Evolutionary conservation across 2,888 invertebrate genomes (phyloP), one percentile per base, ranked within the genome.

Genomic region (Buathra laborator): DNA sequence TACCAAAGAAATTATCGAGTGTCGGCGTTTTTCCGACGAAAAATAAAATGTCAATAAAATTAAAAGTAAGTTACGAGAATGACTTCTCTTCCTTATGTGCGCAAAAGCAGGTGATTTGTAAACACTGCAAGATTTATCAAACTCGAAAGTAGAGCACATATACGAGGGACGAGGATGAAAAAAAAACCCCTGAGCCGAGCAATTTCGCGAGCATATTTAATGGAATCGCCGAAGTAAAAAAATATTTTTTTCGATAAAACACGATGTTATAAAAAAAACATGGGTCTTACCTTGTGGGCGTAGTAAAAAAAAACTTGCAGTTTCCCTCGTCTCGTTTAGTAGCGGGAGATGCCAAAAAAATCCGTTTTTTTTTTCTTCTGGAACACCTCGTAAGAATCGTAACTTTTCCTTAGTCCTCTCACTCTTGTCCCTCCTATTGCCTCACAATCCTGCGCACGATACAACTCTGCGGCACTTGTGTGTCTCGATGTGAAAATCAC

Each of bases 281-380:
- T 79, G 12, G 44, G 14, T 66, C 83, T 43, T 80, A 84, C 83
- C 79, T 79, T 48, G 67, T 9, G 19, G 24, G 48, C 59, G n/a
- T 53, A 7, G 16, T 37, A 9, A 37, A 9, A 7, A 37, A 37
- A 37, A 64, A 64, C 19, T 37, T 5, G 46, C 66, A 59, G 14
- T 62, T 32, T 74, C 56, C 59, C 70, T n/a, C 68, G 74, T 68
- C 64, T 9, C 9, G 24, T 10, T 24, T 24, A 24, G 24, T 24
- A 24, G 24, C 48, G 6, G 37, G 10, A 43, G 51, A 48, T 72
- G 7, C 48, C 62, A 53, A 62, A 46, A 72, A 79, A 83, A 75
- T 75, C 74, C 72, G 32, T 59, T 78, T 78, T 77, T 32, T 66
- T 51, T 46, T 71, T 53, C 6, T 56, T 62, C 3, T 44, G n/a